These are phyloP conservation scores for Diadophis punctatus DNA, from an alignment of 2,113 vertebrate genomes.

Conservation along the genomic window DNA sequence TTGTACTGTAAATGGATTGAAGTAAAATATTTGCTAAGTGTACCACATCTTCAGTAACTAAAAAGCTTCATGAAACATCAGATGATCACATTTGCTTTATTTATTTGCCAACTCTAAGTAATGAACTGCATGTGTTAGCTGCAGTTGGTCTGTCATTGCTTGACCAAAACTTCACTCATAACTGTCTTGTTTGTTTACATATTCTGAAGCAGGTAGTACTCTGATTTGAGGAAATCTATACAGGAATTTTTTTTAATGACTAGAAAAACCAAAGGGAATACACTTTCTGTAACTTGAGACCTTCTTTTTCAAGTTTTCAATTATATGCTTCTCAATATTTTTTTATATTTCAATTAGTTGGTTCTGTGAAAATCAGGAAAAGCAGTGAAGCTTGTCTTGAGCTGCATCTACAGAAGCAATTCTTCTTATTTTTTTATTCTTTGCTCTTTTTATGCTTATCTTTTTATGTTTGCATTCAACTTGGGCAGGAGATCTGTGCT, in stretches of 20 bases:
- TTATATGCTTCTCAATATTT: conserved; percentile 27
- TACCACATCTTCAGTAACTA: conserved; percentile 46
- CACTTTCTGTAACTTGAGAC: conserved; percentile 29
- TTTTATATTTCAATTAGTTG: conserved; percentile 16
- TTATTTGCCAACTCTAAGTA: conserved; percentile 56
- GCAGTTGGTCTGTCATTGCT: conserved; percentile 39
- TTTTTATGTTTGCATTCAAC: not conserved
- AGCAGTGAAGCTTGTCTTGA: not conserved
- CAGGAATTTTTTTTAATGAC: conserved; percentile 12
- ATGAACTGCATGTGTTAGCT: conserved; percentile 43
- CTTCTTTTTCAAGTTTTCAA: conserved; percentile 26
- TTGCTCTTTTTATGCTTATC: not conserved
- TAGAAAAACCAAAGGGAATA: conserved; percentile 28
- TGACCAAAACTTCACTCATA: conserved; percentile 32
- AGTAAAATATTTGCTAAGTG: conserved; percentile 47
- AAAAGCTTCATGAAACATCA: conserved; percentile 34
- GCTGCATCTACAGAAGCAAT: not conserved
- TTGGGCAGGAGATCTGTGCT: not conserved
- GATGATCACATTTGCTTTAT: conserved; percentile 58
- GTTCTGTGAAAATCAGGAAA: conserved; percentile 13
- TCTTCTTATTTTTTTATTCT: not conserved
- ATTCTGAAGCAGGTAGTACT: conserved; percentile 32
- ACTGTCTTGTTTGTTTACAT: conserved; percentile 34
- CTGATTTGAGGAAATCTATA: conserved; percentile 28
- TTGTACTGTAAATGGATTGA: not conserved